Conservation (phyloP, 2,113 vertebrate genomes). For the Marmota monax region DNA sequence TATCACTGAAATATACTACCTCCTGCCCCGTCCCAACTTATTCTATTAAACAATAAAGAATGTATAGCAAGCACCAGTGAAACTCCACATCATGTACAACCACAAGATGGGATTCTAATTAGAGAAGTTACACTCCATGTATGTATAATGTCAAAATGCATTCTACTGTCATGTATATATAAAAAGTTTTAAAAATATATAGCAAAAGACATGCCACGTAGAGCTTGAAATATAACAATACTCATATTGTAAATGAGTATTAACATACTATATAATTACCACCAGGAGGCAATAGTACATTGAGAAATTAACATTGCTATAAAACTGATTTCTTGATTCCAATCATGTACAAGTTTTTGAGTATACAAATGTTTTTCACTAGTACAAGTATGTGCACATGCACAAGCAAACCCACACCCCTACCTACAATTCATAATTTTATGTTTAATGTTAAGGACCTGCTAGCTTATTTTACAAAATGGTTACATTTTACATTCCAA, state of each 20-base stretch:
- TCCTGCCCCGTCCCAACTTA: background rate
- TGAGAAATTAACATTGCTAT: conserved; percentile 6
- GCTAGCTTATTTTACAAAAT: background rate
- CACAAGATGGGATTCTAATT: too few relatives aligned
- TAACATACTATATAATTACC: conserved; percentile 27
- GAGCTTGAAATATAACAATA: background rate
- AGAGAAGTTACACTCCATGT: too few relatives aligned
- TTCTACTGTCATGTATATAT: too few relatives aligned
- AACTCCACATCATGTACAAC: too few relatives aligned
- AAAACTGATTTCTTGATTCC: conserved; percentile 2
- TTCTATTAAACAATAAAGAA: background rate
- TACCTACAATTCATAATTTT: background rate
- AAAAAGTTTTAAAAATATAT: background rate
- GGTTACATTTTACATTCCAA: background rate
- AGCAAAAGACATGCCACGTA: background rate
- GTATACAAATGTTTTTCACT: background rate
- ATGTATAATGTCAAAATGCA: too few relatives aligned
- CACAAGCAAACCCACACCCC: too few relatives aligned
- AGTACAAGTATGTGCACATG: background rate
- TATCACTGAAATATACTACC: background rate
- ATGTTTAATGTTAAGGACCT: background rate
- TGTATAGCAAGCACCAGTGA: too few relatives aligned
- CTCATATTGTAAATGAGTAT: background rate
- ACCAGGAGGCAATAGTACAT: background rate
- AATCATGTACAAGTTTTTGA: background rate